Conservation (phyloP, 1,140 invertebrate species). For the Leguminivora glycinivorella region DNA sequence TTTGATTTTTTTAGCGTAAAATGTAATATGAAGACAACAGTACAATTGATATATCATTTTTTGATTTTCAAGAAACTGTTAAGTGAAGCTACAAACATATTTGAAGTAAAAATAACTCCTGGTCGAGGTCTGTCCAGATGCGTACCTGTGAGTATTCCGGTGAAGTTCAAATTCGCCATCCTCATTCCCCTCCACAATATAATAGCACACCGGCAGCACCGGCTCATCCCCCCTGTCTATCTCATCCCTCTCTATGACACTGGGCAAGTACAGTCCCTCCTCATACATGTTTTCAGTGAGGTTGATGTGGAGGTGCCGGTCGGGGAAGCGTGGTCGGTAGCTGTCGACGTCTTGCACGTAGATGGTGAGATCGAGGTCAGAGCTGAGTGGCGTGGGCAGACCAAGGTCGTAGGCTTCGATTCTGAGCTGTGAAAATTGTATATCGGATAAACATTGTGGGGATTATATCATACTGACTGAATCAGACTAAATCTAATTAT, state of each 20-base stretch:
- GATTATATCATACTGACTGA: not conserved
- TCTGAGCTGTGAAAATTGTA: conserved; percentile 82
- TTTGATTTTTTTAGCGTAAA: not conserved
- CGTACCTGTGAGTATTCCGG: conserved; percentile 85
- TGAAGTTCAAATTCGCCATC: conserved; percentile 86
- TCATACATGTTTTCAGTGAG: conserved; percentile 89
- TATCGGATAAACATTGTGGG: conserved; percentile 32
- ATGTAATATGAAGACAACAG: no score
- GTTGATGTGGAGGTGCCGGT: conserved; percentile 85
- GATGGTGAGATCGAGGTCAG: conserved; percentile 93
- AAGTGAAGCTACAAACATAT: no score
- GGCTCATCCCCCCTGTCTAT: conserved; percentile 89
- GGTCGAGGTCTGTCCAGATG: not conserved
- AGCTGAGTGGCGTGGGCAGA: conserved; percentile 89
- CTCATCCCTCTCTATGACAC: conserved; percentile 92
- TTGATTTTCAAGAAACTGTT: no score
- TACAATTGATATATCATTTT: no score
- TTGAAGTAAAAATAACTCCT: no score
- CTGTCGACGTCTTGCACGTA: conserved; percentile 94
- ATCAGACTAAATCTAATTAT: not conserved
- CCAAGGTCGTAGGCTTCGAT: conserved; percentile 95
- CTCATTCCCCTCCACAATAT: conserved; percentile 90
- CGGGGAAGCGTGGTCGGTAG: conserved; percentile 91
- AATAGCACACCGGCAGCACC: conserved; percentile 90
- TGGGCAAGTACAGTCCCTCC: conserved; percentile 86